Evolutionary conservation across 2,113 vertebrate species (phyloP), one percentile per base, ranked within the genome.

Genomic region (Circaetus cinerascens): DNA sequence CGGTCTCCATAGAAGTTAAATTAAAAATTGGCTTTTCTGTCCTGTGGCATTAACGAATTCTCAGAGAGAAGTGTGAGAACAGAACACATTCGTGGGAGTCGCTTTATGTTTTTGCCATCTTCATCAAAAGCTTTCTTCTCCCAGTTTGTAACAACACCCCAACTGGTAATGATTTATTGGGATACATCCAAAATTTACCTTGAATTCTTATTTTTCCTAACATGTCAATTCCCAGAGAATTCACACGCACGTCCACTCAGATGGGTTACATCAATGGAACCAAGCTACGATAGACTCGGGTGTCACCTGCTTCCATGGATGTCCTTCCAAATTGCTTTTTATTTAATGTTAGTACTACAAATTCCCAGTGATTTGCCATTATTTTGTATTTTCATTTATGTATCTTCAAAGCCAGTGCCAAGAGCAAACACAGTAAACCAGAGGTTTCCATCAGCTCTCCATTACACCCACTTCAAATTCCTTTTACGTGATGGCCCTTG

Each of bases 171-270:
- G 7, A 59, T 15, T 25, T 48, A 22, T 0, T 41, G 29, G 64
- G 73, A 72, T 11, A 41, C 43, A 51, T 10, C 48, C 46, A 36
- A 30, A 71, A 56, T 22, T n/a, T 40, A 22, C 4, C 83, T n/a
- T 7, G 11, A 82, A 43, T 55, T 63, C 63, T 64, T 43, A 10
- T 6, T 53, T 86, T 51, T 57, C 25, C 64, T 36, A 62, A 7
- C 16, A 18, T 1, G 7, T 38, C 0, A 0, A 36, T 9, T 15
- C 25, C 29, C 85, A 45, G 40, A 67, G 66, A 90, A 74, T 40
- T 91, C 36, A 55, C 29, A 32, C 2, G 4, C 34, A 60, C 0
- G 0, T 20, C 32, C 72, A 15, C 13, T 66, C 43, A 29, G 38
- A 18, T 7, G 46, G 48, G 50, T 1, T 1, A 46, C 83, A 66